phyloP scores from a whole-genome alignment of 1,140 invertebrate species.

The Scaptodrosophila lebanonensis region DNA sequence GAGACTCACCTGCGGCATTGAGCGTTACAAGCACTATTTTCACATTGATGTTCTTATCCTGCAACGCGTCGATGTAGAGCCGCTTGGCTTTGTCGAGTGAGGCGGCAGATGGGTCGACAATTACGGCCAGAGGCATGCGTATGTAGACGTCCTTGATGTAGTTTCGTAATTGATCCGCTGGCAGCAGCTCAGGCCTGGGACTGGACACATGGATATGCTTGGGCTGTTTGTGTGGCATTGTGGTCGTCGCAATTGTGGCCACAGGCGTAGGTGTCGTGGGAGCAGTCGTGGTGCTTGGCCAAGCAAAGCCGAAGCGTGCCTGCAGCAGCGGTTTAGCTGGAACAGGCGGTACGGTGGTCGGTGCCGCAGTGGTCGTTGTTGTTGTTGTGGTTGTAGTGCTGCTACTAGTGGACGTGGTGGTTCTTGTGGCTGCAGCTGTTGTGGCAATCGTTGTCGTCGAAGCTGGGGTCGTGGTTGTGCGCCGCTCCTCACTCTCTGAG shows the following conservation, averaged over 20 bases:
- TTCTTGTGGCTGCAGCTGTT: slow-evolving; percentile 1
- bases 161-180: slow-evolving; percentile 76
- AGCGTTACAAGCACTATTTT: slow-evolving; percentile 75
- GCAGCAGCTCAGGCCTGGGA: slow-evolving; percentile 55
- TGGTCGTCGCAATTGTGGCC: slow-evolving; percentile 23
- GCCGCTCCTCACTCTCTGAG: slow-evolving; percentile 7
- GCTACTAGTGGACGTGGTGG: slow-evolving; percentile 4
- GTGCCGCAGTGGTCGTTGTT: slow-evolving; percentile 27
- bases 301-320: too few species aligned
- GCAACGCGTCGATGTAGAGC: slow-evolving; percentile 77
- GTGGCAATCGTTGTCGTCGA: slow-evolving; percentile 8
- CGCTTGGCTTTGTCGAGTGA: slow-evolving; percentile 78
- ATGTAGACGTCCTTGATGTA: slow-evolving; percentile 80
- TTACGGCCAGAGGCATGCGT: slow-evolving; percentile 79
- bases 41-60: slow-evolving; percentile 68
- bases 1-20: slow-evolving; percentile 63
- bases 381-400: slow-evolving; percentile 27
- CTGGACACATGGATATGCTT: slow-evolving; percentile 47
- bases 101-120: slow-evolving; percentile 78
- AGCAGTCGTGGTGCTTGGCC: background rate
- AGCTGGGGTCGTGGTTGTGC: background rate
- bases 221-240: slow-evolving; percentile 44
- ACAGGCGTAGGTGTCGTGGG: background rate
- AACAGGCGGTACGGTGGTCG: slow-evolving; percentile 5
- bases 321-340: background rate